phyloP scores from a whole-genome alignment of 2,888 invertebrate genomes.

The Margaritifera margaritifera region DNA sequence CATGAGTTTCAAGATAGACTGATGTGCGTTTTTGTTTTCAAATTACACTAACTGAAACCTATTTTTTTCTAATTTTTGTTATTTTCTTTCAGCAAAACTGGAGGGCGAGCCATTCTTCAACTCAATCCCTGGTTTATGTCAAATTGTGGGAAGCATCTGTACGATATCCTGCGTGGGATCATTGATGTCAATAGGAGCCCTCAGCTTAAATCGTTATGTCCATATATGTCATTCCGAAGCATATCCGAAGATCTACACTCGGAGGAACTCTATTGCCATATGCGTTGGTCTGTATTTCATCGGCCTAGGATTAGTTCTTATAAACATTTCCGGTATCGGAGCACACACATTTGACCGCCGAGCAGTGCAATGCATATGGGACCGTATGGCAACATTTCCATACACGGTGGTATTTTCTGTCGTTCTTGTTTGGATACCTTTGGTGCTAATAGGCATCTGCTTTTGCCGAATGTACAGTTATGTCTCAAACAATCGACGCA shows the following conservation, averaged over 20 bases:
- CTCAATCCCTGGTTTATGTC: slow-evolving; percentile 47
- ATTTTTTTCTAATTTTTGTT: slow-evolving; percentile 2
- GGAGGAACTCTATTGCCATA: slow-evolving; percentile 34
- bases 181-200: slow-evolving; percentile 50
- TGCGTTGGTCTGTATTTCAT: slow-evolving; percentile 44
- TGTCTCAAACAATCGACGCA: slow-evolving; percentile 25
- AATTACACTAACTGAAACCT: not conserved
- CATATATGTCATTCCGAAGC: slow-evolving; percentile 44
- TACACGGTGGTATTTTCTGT: slow-evolving; percentile 55
- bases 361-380: slow-evolving; percentile 58
- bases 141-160: slow-evolving; percentile 49
- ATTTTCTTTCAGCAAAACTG: slow-evolving; percentile 55
- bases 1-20: no score
- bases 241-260: slow-evolving; percentile 45
- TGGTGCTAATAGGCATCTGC: slow-evolving; percentile 43
- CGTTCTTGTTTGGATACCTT: slow-evolving; percentile 52
- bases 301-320: slow-evolving; percentile 42
- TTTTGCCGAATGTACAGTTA: slow-evolving; percentile 43
- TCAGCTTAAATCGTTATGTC: slow-evolving; percentile 58
- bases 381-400: slow-evolving; percentile 48
- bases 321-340: slow-evolving; percentile 48
- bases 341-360: slow-evolving; percentile 53
- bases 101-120: slow-evolving; percentile 53
- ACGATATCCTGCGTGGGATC: slow-evolving; percentile 57
- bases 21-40: no score